phyloP scores from a whole-genome alignment of 2,888 invertebrate genomes.

The Antheraea yamamai region DNA sequence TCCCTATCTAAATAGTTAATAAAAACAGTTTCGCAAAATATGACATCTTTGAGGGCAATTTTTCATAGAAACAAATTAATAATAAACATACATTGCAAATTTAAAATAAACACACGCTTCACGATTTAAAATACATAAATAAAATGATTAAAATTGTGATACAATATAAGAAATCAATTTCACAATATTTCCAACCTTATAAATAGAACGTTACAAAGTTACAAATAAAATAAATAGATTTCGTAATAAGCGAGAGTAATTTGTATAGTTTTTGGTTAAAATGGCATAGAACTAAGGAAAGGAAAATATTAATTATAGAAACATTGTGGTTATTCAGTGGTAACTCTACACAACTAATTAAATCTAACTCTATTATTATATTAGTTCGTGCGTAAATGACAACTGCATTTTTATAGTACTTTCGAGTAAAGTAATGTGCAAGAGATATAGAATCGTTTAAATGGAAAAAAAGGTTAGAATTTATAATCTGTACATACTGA shows the following conservation, averaged over 20 bases:
- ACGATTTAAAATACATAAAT: slow-evolving; percentile 1
- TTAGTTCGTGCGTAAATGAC: background rate
- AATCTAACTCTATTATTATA: slow-evolving; percentile 21
- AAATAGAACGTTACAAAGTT: background rate
- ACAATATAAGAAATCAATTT: background rate
- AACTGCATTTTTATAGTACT: background rate
- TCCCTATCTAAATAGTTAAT: background rate
- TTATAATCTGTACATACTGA: background rate
- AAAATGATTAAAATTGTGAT: background rate
- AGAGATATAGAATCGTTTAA: background rate
- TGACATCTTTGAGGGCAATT: background rate
- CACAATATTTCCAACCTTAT: background rate
- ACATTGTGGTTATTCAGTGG: slow-evolving; percentile 41
- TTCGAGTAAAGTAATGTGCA: background rate
- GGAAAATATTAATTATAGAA: slow-evolving; percentile 14
- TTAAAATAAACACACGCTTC: background rate
- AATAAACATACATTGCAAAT: background rate
- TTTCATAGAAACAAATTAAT: background rate
- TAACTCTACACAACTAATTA: slow-evolving; percentile 36
- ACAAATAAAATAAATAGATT: slow-evolving; percentile 6
- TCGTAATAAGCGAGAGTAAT: background rate
- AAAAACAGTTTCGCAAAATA: background rate
- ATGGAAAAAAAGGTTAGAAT: background rate
- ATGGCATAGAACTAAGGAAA: background rate
- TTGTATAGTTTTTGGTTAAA: slow-evolving; percentile 8